A percentile compares a stretch with the other conserved stretches of the same genome.
These are phyloP conservation scores for Gymnoscelis rufifasciata DNA, from an alignment of 2,888 invertebrate genomes.

Conservation along the genomic window DNA sequence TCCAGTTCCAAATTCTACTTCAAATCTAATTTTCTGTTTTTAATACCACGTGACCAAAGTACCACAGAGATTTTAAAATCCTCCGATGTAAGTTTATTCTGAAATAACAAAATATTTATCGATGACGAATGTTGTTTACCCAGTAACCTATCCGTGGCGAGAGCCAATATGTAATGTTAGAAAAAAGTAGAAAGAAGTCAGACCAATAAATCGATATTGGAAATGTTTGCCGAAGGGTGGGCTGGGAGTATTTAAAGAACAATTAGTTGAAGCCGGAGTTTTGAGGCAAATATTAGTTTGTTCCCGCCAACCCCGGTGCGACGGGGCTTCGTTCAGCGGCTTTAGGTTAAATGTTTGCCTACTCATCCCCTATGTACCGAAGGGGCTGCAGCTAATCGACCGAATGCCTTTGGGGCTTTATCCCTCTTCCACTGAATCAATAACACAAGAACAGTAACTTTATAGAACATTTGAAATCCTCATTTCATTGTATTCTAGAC, in stretches of 20 bases:
- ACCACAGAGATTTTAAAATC: too few relatives aligned
- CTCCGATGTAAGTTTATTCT: constrained; percentile 11
- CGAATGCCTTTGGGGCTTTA: constrained; percentile 6
- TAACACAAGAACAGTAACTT: constrained; percentile 2
- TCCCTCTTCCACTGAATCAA: neutral
- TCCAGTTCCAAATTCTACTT: too few relatives aligned
- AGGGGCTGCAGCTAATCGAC: constrained; percentile 40
- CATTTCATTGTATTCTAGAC: too few relatives aligned
- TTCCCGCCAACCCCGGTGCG: constrained; percentile 75
- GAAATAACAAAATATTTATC: constrained; percentile 45
- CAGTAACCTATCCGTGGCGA: constrained; percentile 48
- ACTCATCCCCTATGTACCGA: constrained; percentile 60
- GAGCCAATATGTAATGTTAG: constrained; percentile 38
- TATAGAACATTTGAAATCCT: too few relatives aligned
- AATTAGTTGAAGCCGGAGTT: constrained; percentile 75
- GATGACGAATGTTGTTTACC: constrained; percentile 49
- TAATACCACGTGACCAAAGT: too few relatives aligned
- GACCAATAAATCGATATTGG: constrained; percentile 69
- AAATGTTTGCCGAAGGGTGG: constrained; percentile 70
- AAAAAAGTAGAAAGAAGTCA: constrained; percentile 56
- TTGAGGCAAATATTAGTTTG: constrained; percentile 72
- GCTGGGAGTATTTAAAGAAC: constrained; percentile 73
- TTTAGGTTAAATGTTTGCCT: constrained; percentile 68
- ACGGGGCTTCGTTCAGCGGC: constrained; percentile 65
- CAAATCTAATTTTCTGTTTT: too few relatives aligned